These are phyloP conservation scores for Neolamprologus ventralis DNA, from an alignment of 2,113 vertebrate genomes.

Conservation along the genomic window DNA sequence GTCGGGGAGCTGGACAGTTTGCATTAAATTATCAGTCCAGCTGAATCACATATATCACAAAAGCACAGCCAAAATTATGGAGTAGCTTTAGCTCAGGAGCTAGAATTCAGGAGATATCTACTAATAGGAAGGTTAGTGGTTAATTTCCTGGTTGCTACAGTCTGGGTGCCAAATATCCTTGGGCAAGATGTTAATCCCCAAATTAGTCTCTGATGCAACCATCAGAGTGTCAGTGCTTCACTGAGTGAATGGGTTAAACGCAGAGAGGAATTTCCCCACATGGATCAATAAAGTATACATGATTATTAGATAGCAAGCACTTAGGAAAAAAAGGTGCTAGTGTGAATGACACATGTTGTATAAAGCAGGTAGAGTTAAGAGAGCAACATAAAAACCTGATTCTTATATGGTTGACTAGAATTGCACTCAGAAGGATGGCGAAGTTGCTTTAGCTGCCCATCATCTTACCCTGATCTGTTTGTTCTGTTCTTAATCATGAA, in stretches of 20 bases:
- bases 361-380: background rate
- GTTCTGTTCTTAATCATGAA: background rate
- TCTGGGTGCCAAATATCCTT: background rate
- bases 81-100: background rate
- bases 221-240: background rate
- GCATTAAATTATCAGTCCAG: background rate
- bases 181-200: background rate
- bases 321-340: background rate
- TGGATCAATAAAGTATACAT: background rate
- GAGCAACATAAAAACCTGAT: background rate
- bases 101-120: background rate
- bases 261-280: background rate
- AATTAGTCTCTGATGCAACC: background rate
- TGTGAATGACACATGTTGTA: background rate
- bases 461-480: background rate
- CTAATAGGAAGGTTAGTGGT: background rate
- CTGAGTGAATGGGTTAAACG: background rate
- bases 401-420: background rate
- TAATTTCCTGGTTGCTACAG: background rate
- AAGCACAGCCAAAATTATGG: fast-evolving
- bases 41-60: background rate
- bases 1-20: background rate
- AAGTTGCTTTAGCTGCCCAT: background rate
- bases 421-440: background rate
- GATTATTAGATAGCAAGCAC: background rate